A percentile compares a stretch with the other conserved stretches of the same genome.
These are phyloP conservation scores for Meliscaeva auricollis DNA, from an alignment of 2,888 invertebrate species.

Conservation along the genomic window DNA sequence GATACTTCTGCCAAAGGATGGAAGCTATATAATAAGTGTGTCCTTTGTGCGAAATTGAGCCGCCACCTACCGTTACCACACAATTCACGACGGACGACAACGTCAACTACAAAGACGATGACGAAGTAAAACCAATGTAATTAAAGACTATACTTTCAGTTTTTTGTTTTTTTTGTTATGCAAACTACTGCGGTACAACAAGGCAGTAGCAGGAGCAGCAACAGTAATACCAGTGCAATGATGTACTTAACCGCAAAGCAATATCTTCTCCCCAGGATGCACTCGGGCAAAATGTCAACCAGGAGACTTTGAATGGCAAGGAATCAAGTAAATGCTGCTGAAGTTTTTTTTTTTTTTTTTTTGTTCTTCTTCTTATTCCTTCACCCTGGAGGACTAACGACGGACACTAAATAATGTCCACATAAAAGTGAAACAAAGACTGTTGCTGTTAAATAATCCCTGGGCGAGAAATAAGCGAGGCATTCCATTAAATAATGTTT, in stretches of 20 bases:
- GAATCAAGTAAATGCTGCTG: conserved; percentile 56
- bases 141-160: conserved; percentile 63
- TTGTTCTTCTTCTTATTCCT: neutral
- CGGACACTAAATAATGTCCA: conserved; percentile 15
- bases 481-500: conserved; percentile 15
- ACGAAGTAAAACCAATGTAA: conserved; percentile 56
- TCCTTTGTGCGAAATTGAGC: conserved; percentile 51
- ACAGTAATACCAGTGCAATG: neutral
- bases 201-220: neutral
- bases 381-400: neutral
- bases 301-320: conserved; percentile 49
- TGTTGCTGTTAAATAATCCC: conserved; percentile 60
- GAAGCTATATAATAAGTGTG: conserved; percentile 36
- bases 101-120: neutral
- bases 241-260: conserved; percentile 33
- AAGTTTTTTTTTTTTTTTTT: neutral
- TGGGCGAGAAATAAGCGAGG: neutral
- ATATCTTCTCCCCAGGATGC: conserved; percentile 32
- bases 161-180: conserved; percentile 39
- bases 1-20: neutral
- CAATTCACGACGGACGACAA: neutral
- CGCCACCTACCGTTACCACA: neutral
- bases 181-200: conserved; percentile 18
- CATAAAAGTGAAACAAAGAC: conserved; percentile 32
- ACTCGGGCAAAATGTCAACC: conserved; percentile 50